Base-by-base conservation (phyloP, 2,797 vertebrate genomes). In the Allobates femoralis region DNA sequence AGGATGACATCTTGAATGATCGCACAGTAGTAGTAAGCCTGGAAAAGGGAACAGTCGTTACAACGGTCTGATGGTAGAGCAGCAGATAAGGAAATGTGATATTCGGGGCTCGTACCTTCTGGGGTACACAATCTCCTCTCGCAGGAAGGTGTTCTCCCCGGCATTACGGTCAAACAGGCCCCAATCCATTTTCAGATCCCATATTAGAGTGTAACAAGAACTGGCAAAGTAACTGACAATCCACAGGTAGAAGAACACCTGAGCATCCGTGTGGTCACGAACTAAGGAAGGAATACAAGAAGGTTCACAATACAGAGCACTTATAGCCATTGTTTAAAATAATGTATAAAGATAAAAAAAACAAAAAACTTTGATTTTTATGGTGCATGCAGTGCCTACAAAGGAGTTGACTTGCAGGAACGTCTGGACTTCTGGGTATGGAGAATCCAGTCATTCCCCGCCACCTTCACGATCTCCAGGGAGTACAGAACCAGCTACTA, bases 161-260 rank as follows among this genome's bases (percentile, higher is more conserved):
- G 98, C 98, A 5, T 96, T 97, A 84, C 95, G 96, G 93, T 99
- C 98, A 89, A 99, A 99, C 88, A 99, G 95, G 56, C 98, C 98
- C 98, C 98, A 99, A 93, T 99, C 98, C 98, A 99, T 99, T 92
- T 99, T 99, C 89, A 99, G 95, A 91, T 99, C 98, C 98, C 98
- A 99, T 88, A 99, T 94, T 51, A 99, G 96, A 0, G 98, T 99
- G 85, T 99, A 99, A 89, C 96, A 98, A 2, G 98, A 98, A 92
- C 97, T 98, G 92, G 99, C 92, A 88, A 96, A 90, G 58, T 90
- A 96, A 90, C 96, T 98, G 92, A 96, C 91, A 46, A 99, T 96
- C 89, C 97, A 96, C 91, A 99, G 91, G 93, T 99, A 99, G 91
- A 99, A 93, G 95, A 99, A 99, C 88, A 99, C 96, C 75, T 91